phyloP scores from a whole-genome alignment of 2,113 vertebrate genomes.

The Elephantulus edwardii region DNA sequence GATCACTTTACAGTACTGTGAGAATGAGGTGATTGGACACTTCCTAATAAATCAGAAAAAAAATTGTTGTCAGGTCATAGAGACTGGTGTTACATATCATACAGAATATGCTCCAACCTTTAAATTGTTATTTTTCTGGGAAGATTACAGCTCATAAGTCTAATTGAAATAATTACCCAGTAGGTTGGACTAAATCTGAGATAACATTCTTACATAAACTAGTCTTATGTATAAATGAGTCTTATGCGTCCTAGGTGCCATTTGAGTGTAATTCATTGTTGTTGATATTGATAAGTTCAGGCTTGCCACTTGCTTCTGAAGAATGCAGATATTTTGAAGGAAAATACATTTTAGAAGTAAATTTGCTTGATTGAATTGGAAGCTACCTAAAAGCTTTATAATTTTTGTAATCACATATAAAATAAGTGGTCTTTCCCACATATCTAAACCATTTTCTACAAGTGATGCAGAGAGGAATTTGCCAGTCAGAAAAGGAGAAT shows the following conservation, averaged over 20 bases:
- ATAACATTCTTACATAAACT: conserved; percentile 53
- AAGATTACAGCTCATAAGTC: conserved; percentile 15
- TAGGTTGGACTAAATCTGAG: conserved; percentile 56
- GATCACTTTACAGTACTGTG: background rate
- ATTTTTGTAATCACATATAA: conserved; percentile 14
- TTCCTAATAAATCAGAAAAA: conserved; percentile 14
- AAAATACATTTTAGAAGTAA: conserved; percentile 4
- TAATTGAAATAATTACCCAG: conserved; percentile 47
- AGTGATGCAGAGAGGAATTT: background rate
- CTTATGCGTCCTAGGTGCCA: conserved; percentile 51
- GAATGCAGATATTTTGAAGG: conserved; percentile 10
- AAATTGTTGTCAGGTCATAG: background rate
- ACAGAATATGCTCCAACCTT: conserved; percentile 19
- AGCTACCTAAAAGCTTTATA: conserved; percentile 28
- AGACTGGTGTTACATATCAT: conserved; percentile 24
- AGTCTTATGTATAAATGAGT: background rate
- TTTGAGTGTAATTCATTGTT: conserved; percentile 47
- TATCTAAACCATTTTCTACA: background rate
- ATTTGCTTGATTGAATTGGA: background rate
- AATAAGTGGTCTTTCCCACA: conserved; percentile 7
- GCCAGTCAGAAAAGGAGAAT: background rate
- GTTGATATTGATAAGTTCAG: background rate
- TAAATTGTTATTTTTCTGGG: conserved; percentile 29
- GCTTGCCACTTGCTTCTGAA: background rate
- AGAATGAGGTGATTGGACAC: conserved; percentile 10